These are phyloP conservation scores for Smutsia gigantea DNA, from an alignment of 2,797 vertebrate genomes.

Conservation along the genomic window DNA sequence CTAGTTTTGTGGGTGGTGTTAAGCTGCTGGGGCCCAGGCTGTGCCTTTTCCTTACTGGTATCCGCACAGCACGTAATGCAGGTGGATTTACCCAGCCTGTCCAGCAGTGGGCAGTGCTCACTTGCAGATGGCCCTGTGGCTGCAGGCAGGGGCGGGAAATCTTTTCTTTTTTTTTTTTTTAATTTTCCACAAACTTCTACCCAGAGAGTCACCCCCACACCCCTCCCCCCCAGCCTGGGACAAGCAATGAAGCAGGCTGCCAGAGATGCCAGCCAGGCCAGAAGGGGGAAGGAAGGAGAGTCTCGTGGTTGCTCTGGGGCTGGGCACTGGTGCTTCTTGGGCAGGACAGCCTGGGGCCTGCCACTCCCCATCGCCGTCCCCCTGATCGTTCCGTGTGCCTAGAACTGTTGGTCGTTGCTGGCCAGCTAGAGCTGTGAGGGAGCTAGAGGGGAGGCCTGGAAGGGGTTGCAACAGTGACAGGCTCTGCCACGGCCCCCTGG, in stretches of 20 bases:
- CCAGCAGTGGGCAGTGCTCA: constrained; percentile 65
- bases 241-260: not conserved
- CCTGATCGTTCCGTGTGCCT: accelerated
- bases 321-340: not conserved
- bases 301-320: not conserved
- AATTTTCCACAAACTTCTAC: constrained; percentile 54
- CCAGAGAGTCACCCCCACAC: not conserved
- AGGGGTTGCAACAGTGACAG: not conserved
- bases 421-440: not conserved
- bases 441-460: not conserved
- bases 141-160: not conserved
- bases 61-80: accelerated
- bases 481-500: not conserved
- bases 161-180: not conserved
- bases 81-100: not conserved
- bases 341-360: not conserved
- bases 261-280: constrained; percentile 22
- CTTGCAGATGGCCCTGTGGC: not conserved
- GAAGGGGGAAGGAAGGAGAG: not conserved
- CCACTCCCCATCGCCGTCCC: not conserved
- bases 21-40: not conserved
- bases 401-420: not conserved
- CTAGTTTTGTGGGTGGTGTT: not conserved
- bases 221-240: not conserved
- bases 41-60: not conserved